These are phyloP conservation scores for Columba livia DNA, from an alignment of 2,113 vertebrate genomes.

Conservation along the genomic window DNA sequence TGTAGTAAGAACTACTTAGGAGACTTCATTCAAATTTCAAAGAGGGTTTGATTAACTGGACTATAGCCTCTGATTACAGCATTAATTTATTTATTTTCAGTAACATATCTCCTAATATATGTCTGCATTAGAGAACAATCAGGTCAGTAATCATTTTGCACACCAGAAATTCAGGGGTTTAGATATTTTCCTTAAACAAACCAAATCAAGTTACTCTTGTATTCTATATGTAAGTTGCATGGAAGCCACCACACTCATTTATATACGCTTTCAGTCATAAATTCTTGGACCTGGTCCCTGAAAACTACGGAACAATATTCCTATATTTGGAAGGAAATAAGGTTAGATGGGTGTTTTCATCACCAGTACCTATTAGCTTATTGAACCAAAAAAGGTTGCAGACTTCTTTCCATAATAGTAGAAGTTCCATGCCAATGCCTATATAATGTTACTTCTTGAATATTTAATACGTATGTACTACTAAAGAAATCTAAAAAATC, in stretches of 20 bases:
- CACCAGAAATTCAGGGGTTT: not conserved
- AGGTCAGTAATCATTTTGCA: not conserved
- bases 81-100: not conserved
- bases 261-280: not conserved
- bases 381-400: not conserved
- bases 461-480: not conserved
- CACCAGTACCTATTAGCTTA: not conserved
- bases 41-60: not conserved
- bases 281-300: not conserved
- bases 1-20: not conserved
- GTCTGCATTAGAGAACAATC: not conserved
- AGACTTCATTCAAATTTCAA: conserved; percentile 1
- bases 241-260: not conserved
- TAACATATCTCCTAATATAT: not conserved
- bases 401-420: accelerated
- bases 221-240: not conserved
- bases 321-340: not conserved
- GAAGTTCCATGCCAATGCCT: not conserved
- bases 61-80: not conserved
- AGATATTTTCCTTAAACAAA: not conserved
- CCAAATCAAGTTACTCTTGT: not conserved
- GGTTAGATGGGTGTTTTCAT: not conserved
- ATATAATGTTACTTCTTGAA: not conserved
- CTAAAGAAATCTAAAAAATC: not conserved
- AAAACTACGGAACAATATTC: not conserved